Evolutionary conservation across 2,797 vertebrate species (phyloP), one percentile per base, ranked within the genome.

Genomic region (Chaetophractus vellerosus): DNA sequence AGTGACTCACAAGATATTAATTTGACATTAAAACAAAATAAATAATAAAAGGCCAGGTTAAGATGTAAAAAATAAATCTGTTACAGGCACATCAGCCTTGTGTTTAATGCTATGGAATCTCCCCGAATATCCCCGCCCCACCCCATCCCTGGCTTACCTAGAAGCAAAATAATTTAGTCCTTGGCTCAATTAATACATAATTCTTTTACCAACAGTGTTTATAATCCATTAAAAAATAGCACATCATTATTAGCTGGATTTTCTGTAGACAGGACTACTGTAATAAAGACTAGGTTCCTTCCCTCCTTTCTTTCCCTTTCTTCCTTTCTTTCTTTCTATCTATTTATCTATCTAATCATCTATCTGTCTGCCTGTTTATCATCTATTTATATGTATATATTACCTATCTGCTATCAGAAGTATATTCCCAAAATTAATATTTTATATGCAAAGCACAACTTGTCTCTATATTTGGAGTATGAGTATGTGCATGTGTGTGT

Each of bases 1-100:
- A 85, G 5, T 90, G 66, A 74, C 19, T 28, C 75, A 61, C 52
- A 86, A 93, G 86, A 92, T 36, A 78, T 92, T 61, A 88, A 94
- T 63, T 92, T 76, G 33, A 68, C 15, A 66, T 69, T 57, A 92
- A 85, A 83, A 52, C 14, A 59, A 55, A 91, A 81, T 69, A 88
- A 92, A 69, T 83, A 63, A 50, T 74, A 23, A 24, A 75, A 92
- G 52, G 19, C 6, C 23, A 31, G 7, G 59, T 76, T 91, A 86
- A 71, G 36, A 23, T 41, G 15, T 48, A 95, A 71, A 50, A 79
- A 72, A 72, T 23, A 87, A 90, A 45, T 69, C 33, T 61, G n/a
- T 52, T 31, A 71, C 28, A 45, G 11, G 41, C 6, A 6, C 26
- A 83, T 78, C 28, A 38, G 16, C 0, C 4, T 72, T 57, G 1